Conservation (phyloP, 2,888 invertebrate genomes). For the Xylocampa areola region DNA sequence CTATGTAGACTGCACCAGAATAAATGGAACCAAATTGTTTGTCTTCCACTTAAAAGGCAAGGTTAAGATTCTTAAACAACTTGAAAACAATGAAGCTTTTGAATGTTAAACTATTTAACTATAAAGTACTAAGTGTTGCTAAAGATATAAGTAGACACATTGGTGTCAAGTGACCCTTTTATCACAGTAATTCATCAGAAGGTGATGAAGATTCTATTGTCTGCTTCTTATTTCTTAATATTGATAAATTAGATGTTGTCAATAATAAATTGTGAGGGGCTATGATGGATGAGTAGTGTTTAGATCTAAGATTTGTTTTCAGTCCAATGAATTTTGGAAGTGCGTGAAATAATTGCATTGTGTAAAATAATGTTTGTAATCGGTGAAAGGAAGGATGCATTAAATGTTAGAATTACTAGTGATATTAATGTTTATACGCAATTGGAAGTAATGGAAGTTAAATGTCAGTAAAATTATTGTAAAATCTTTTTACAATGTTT, state of each 20-base stretch:
- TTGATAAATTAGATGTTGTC: slow-evolving; percentile 34
- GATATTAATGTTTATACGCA: slow-evolving; percentile 11
- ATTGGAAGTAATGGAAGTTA: too few relatives aligned
- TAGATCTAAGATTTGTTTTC: slow-evolving; percentile 21
- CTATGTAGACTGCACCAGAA: slow-evolving; percentile 5
- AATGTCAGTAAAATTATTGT: too few relatives aligned
- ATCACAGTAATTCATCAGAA: slow-evolving; percentile 29
- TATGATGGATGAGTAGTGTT: slow-evolving; percentile 26
- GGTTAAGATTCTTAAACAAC: slow-evolving; percentile 2
- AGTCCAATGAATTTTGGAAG: slow-evolving; percentile 25
- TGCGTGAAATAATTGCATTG: slow-evolving; percentile 25
- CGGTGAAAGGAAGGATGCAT: slow-evolving; percentile 32
- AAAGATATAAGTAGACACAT: slow-evolving; percentile 36
- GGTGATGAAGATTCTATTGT: slow-evolving; percentile 46
- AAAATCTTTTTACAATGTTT: too few relatives aligned
- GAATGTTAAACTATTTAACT: slow-evolving; percentile 31
- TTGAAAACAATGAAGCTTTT: slow-evolving; percentile 28
- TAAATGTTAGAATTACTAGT: slow-evolving; percentile 21
- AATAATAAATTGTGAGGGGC: slow-evolving; percentile 31
- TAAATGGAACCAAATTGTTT: background rate
- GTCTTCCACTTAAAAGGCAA: background rate
- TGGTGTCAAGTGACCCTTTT: slow-evolving; percentile 52
- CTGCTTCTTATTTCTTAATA: slow-evolving; percentile 44
- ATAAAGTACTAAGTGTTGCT: slow-evolving; percentile 18
- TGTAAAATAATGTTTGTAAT: slow-evolving; percentile 41